phyloP scores from a whole-genome alignment of 2,113 vertebrate species.

The Empidonax alnorum region DNA sequence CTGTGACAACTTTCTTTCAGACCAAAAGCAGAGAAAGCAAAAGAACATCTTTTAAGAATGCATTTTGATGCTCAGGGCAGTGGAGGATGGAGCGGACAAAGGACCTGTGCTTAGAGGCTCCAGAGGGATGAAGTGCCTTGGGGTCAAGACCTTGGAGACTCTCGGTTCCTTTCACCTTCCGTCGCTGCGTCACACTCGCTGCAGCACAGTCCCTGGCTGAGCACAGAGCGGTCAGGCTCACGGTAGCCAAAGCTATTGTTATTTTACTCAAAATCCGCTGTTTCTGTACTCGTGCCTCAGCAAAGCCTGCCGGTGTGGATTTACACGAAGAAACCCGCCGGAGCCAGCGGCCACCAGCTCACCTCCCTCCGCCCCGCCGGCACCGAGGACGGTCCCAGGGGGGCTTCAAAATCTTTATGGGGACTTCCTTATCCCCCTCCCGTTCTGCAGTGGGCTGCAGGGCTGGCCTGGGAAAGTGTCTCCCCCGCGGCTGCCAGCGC shows the following conservation, averaged over 20 bases:
- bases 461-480: background rate
- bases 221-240: rapidly evolving
- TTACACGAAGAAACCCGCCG: background rate
- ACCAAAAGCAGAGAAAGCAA: background rate
- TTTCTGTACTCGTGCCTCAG: background rate
- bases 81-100: background rate
- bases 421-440: no score
- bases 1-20: background rate
- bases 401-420: background rate
- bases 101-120: background rate
- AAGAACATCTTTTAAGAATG: background rate
- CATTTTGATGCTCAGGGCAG: background rate
- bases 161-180: background rate
- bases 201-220: background rate
- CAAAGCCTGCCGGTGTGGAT: background rate
- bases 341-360: background rate
- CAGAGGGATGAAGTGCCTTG: background rate
- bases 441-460: rapidly evolving
- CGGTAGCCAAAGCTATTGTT: rapidly evolving
- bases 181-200: rapidly evolving
- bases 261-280: background rate
- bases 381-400: no score
- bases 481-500: no score
- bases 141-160: background rate
- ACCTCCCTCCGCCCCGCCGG: background rate